A percentile compares a stretch with the other conserved stretches of the same genome.
Conservation (phyloP, 2,888 invertebrate species). For the Yponomeuta malinellus region DNA sequence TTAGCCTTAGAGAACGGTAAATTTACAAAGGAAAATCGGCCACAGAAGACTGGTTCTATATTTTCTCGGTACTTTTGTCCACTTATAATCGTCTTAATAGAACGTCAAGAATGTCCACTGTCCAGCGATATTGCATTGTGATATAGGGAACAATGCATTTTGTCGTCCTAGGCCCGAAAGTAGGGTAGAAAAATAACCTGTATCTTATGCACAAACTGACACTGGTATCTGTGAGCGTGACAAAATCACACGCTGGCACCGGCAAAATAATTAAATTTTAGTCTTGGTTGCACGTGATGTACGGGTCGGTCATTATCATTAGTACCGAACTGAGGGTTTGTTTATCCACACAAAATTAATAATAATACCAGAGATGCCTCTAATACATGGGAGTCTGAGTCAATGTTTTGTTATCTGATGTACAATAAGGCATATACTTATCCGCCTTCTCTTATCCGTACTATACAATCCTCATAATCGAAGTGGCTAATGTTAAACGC, state of each 20-base stretch:
- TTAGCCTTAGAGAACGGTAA: not conserved
- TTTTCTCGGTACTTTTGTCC: not conserved
- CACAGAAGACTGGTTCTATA: not conserved
- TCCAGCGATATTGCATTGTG: not conserved
- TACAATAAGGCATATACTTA: too few species aligned
- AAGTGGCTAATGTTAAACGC: not conserved
- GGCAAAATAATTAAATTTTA: too few species aligned
- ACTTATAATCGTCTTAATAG: not conserved
- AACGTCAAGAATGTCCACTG: conserved; percentile 34
- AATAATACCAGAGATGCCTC: too few species aligned
- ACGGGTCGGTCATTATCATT: too few species aligned
- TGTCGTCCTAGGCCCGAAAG: conserved; percentile 38
- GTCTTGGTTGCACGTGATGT: too few species aligned
- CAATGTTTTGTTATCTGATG: too few species aligned
- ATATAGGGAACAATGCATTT: conserved; percentile 40
- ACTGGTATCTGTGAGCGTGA: not conserved
- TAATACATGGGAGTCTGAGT: too few species aligned
- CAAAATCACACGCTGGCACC: not conserved
- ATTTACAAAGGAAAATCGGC: not conserved
- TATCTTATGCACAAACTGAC: not conserved
- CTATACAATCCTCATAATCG: too few species aligned
- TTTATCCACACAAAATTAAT: too few species aligned
- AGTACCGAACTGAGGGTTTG: too few species aligned
- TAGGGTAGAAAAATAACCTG: conserved; percentile 31
- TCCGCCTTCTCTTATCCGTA: too few species aligned